phyloP scores from a whole-genome alignment of 2,888 invertebrate species.

The Epicampocera succincta region DNA sequence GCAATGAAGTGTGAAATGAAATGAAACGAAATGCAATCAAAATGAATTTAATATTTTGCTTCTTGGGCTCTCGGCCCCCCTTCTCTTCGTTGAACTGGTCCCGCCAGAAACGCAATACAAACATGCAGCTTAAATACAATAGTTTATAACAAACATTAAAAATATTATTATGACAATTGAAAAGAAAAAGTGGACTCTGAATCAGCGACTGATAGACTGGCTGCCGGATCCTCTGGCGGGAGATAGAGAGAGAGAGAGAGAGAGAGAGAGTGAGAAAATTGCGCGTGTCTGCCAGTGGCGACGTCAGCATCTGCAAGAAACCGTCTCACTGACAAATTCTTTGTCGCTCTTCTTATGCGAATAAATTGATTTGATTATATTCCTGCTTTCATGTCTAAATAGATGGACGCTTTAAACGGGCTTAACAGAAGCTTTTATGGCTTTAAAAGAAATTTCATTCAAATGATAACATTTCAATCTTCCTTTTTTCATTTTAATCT shows the following conservation, averaged over 20 bases:
- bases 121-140: not conserved
- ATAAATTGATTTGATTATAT: slow-evolving; percentile 67
- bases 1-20: slow-evolving; percentile 80
- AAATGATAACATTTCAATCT: slow-evolving; percentile 51
- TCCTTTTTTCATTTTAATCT: not conserved
- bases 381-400: slow-evolving; percentile 65
- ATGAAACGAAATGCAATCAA: slow-evolving; percentile 71
- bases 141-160: slow-evolving; percentile 45
- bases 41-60: slow-evolving; percentile 60
- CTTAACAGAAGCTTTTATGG: slow-evolving; percentile 60
- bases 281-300: not conserved
- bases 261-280: not conserved
- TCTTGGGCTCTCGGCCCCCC: not conserved
- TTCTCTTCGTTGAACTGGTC: not conserved
- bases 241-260: not conserved
- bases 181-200: not conserved
- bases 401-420: slow-evolving; percentile 62
- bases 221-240: not conserved
- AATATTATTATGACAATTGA: slow-evolving; percentile 53
- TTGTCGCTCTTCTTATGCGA: slow-evolving; percentile 43
- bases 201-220: slow-evolving; percentile 1
- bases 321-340: slow-evolving; percentile 18
- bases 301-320: not conserved
- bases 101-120: not conserved
- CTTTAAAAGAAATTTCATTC: slow-evolving; percentile 54